Base-by-base conservation (phyloP, 1,140 invertebrate species). In the Carcinoscorpius rotundicauda region DNA sequence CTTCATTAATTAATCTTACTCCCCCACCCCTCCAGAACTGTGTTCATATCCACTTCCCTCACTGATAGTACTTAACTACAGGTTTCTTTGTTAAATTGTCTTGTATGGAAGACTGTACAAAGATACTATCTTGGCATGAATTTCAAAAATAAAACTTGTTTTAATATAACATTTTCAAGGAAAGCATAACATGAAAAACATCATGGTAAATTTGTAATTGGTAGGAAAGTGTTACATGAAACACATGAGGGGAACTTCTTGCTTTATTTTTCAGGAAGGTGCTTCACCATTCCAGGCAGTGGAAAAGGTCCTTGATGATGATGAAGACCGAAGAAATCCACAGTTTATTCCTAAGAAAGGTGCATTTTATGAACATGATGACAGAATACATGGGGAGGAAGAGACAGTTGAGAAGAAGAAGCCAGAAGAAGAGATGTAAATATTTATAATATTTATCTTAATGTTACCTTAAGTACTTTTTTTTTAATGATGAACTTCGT, bases 261-360 rank as follows among this genome's bases (percentile, higher is more conserved):
- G 29, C 29, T 62, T 56, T 49, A 29, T 58, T 6, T 50, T 48
- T 49, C 56, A 64, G 52, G 58, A 62, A 49, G 55, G 52, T 61
- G 52, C 50, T 8, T 64, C 67, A 58, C 51, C 65, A 61, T 61
- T 72, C 70, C 60, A 62, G 52, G n/a, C 55, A 63, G 68, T 71
- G 50, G 71, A 74, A 56, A 70, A 75, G 55, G 59, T 60, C 5
- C 67, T 96, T 3, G 91, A 94, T 75, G 87, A 92, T 77, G 94
- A 97, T 77, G 92, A 97, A 75, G 94, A 97, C 76, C 83, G 88
- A 68, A 87, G 92, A 72, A 97, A 97, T 80, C 94, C 94, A 4
- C 93, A 97, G 71, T 97, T 96, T 76, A 96, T 97, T 73, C 95
- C 95, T 0, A 93, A 96, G 77, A 84, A 87, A 68, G 95, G 95